Base-by-base conservation (phyloP, 1,140 invertebrate genomes). In the Trinorchestia longiramus region DNA sequence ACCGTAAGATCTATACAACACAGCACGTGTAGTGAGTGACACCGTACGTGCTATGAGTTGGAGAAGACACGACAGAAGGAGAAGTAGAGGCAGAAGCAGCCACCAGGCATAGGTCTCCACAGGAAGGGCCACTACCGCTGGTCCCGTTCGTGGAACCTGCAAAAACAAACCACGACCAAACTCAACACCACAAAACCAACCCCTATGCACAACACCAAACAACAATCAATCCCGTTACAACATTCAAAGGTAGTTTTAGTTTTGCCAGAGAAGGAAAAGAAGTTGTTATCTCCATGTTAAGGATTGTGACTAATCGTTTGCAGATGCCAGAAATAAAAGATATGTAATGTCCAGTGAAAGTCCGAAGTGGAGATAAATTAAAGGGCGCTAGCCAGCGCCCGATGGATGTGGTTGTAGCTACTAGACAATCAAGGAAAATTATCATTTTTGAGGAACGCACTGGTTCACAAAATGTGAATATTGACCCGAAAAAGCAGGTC, bases 121-220 rank as follows among this genome's bases (percentile, higher is more conserved):
- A 40, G 44, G 92, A 94, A 4, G 92, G 19, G 92, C 92, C 92
- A 94, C 92, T 94, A 47, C 43, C 92, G 92, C 92, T 94, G 36
- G 92, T 45, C 92, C 92, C 92, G 92, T 94, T 94, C 43, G 92
- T 43, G 92, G 92, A 94, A 94, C 92, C 92, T 94, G 92, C 92
- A 94, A 94, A 91, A 94, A 47, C 92, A 94, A 45, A 94, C 92
- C 41, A 94, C 92, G 43, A 45, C 92, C 88, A 91, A 77, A 42
- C 92, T 94, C 43, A 94, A 94, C 92, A n/a, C 43, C 44, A 94
- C 41, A 92, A 92, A 40, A 8, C 90, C 90, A 77, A 77, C 11
- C 62, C 62, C 62, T 23, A 77, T 77, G 62, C 62, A 77, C 8
- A 77, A 77, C 62, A 77, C 47, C 47, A 53, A 53, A 53, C 47